Percentiles rank a stretch among this genome's conserved stretches.
Evolutionary conservation across 2,113 vertebrate genomes (phyloP).

Genomic region (Marmota flaviventris): DNA sequence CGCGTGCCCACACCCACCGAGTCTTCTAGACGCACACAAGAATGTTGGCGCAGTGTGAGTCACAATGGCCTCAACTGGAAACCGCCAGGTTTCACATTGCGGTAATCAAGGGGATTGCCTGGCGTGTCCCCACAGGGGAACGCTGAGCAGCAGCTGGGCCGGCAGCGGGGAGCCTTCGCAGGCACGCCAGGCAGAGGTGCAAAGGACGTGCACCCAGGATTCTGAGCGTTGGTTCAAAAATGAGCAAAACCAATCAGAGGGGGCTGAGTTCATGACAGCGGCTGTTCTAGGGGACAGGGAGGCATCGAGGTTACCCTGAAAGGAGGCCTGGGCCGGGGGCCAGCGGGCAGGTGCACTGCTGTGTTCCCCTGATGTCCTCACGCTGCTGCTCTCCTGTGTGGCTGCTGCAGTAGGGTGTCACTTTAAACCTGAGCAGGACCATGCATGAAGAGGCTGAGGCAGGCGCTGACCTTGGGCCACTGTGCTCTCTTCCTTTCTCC

Average conservation of each 20-base stretch:
- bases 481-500: conserved; percentile 62
- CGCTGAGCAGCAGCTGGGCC: rapidly evolving
- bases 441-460: rapidly evolving
- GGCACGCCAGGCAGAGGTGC: neutral
- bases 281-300: too few species aligned
- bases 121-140: neutral
- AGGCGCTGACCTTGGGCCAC: neutral
- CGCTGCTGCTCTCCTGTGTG: neutral
- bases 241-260: rapidly evolving
- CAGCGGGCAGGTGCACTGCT: rapidly evolving
- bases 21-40: neutral
- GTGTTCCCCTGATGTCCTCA: neutral
- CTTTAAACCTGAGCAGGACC: neutral
- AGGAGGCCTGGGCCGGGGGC: neutral
- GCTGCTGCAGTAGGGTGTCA: neutral
- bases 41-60: rapidly evolving
- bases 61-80: neutral
- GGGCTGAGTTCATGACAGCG: neutral
- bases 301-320: neutral
- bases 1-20: rapidly evolving
- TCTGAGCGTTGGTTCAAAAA: neutral
- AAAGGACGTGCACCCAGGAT: too few species aligned
- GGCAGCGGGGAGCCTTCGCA: neutral
- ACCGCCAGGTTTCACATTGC: rapidly evolving
- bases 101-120: neutral